phyloP scores from a whole-genome alignment of 2,797 vertebrate species.

The Sandelia bainsii region DNA sequence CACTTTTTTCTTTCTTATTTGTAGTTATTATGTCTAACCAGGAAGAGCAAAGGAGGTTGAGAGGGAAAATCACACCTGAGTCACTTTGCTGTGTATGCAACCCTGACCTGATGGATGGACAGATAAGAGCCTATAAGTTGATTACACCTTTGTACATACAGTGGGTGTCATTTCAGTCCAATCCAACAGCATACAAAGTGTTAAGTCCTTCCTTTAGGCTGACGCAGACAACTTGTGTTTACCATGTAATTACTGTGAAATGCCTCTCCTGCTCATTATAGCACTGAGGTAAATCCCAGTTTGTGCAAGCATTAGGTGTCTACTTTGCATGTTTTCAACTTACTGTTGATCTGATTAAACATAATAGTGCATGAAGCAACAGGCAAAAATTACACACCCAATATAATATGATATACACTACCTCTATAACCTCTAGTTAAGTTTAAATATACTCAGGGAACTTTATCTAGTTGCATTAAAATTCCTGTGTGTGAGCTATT shows the following conservation, averaged over 20 bases:
- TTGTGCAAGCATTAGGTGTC: slow-evolving; percentile 11
- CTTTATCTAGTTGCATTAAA: not conserved
- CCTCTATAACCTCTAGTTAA: slow-evolving; percentile 13
- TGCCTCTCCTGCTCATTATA: slow-evolving; percentile 16
- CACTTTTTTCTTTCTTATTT: not conserved
- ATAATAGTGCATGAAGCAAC: slow-evolving; percentile 26
- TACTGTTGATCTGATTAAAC: slow-evolving; percentile 8
- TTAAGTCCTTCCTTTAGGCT: slow-evolving; percentile 8
- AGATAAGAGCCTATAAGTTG: not conserved
- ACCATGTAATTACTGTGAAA: slow-evolving; percentile 35
- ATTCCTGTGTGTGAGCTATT: not conserved
- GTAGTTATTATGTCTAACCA: not conserved
- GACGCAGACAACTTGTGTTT: slow-evolving; percentile 26
- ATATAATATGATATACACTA: not conserved
- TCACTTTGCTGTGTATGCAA: not conserved
- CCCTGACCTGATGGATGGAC: not conserved
- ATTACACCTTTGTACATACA: not conserved
- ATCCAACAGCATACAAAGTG: not conserved
- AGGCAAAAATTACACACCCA: slow-evolving; percentile 11
- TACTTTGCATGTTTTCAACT: slow-evolving; percentile 4
- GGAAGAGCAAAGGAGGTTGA: not conserved
- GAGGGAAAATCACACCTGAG: slow-evolving; percentile 2
- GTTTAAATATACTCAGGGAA: not conserved
- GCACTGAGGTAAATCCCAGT: slow-evolving; percentile 3
- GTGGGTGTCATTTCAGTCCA: not conserved